Conservation (phyloP, 2,888 invertebrate genomes). For the Rotaria magnacalcarata region DNA sequence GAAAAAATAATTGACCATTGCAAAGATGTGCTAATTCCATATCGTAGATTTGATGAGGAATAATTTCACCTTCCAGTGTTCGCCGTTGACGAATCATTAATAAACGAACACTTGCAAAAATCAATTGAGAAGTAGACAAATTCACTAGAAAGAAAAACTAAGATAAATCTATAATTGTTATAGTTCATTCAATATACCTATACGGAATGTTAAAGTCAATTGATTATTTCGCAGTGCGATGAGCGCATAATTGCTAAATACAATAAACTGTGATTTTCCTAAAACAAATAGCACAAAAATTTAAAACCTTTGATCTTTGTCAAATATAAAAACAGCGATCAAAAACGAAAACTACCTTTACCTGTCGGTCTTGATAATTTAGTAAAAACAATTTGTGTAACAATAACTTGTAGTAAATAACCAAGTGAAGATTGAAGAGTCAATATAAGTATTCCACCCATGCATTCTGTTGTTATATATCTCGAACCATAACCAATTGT, state of each 20-base stretch:
- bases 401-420: conserved; percentile 65
- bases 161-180: neutral
- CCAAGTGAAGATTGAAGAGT: conserved; percentile 84
- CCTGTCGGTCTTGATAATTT: conserved; percentile 78
- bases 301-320: too few species aligned
- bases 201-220: neutral
- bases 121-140: conserved; percentile 56
- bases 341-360: neutral
- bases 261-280: conserved; percentile 29
- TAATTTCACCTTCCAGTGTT: conserved; percentile 80
- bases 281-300: neutral
- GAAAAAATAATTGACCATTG: conserved; percentile 40
- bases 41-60: conserved; percentile 64
- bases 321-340: too few species aligned
- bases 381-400: conserved; percentile 80
- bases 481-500: conserved; percentile 85
- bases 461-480: conserved; percentile 82
- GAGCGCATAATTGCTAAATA: neutral
- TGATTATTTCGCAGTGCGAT: neutral
- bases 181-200: neutral
- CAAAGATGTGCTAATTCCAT: conserved; percentile 38
- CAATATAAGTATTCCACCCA: conserved; percentile 79
- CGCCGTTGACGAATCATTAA: conserved; percentile 86
- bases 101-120: conserved; percentile 83
- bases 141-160: conserved; percentile 51